A percentile compares a stretch with the other conserved stretches of the same genome.
Evolutionary conservation across 2,797 vertebrate genomes (phyloP).

Genomic region (Trachurus trachurus): DNA sequence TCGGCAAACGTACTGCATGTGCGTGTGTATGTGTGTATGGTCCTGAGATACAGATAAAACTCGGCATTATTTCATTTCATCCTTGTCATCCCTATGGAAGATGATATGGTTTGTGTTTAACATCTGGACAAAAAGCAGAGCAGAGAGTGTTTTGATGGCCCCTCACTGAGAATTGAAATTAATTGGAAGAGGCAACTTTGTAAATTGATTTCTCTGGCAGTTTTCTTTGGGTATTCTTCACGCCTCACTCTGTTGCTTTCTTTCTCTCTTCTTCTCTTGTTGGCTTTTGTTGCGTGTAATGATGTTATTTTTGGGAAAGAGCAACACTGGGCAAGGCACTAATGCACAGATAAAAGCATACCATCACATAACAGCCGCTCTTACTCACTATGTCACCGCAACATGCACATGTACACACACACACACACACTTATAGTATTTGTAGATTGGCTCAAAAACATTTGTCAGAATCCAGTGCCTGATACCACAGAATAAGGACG

Average conservation of each 20-base stretch:
- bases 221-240: slow-evolving; percentile 13
- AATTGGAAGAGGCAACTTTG: slow-evolving; percentile 50
- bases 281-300: slow-evolving; percentile 39
- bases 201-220: slow-evolving; percentile 35
- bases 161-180: slow-evolving; percentile 25
- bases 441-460: background rate
- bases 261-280: background rate
- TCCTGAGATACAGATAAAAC: slow-evolving; percentile 33
- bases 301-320: slow-evolving; percentile 31
- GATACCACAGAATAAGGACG: background rate
- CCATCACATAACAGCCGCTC: background rate
- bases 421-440: background rate
- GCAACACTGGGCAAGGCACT: background rate
- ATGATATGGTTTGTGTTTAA: slow-evolving; percentile 35
- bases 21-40: slow-evolving; percentile 23
- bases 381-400: background rate
- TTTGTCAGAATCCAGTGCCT: background rate
- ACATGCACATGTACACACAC: background rate
- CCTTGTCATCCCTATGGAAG: slow-evolving; percentile 18
- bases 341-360: slow-evolving; percentile 6
- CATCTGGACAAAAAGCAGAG: slow-evolving; percentile 11
- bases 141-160: slow-evolving; percentile 10
- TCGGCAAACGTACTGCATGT: slow-evolving; percentile 11
- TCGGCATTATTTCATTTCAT: slow-evolving; percentile 30
- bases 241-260: background rate